Percentiles rank a stretch among this genome's conserved stretches.
Evolutionary conservation across 2,888 invertebrate genomes (phyloP).

Genomic region (Tolmerus cingulatus): DNA sequence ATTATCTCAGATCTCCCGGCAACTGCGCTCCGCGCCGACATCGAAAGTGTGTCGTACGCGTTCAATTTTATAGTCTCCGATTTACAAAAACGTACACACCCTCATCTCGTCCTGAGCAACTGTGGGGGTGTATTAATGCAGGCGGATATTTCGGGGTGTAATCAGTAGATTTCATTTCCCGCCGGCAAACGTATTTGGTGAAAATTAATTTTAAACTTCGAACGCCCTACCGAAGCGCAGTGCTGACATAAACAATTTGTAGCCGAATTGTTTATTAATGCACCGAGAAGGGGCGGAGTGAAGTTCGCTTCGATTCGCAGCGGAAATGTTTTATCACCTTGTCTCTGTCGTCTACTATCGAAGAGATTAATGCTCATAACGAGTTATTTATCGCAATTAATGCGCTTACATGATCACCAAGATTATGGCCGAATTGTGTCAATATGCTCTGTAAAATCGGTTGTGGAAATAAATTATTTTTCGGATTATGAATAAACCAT

Average conservation of each 20-base stretch:
- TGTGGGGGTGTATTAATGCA: neutral
- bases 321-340: neutral
- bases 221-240: neutral
- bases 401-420: neutral
- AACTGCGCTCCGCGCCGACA: neutral
- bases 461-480: neutral
- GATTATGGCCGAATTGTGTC: neutral
- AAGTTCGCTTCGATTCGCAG: neutral
- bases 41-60: neutral
- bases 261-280: conserved; percentile 12
- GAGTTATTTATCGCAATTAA: neutral
- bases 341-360: neutral
- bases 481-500: neutral
- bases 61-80: neutral
- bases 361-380: neutral
- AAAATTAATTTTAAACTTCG: conserved; percentile 38
- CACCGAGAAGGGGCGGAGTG: neutral
- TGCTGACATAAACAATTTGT: conserved; percentile 33
- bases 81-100: neutral
- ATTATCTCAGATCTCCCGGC: conserved; percentile 10
- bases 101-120: too few relatives aligned
- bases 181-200: conserved; percentile 18
- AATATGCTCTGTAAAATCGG: neutral
- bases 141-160: neutral
- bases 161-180: conserved; percentile 29